Base-by-base conservation (phyloP, 1,140 invertebrate genomes). In the Neodiprion pinetum region DNA sequence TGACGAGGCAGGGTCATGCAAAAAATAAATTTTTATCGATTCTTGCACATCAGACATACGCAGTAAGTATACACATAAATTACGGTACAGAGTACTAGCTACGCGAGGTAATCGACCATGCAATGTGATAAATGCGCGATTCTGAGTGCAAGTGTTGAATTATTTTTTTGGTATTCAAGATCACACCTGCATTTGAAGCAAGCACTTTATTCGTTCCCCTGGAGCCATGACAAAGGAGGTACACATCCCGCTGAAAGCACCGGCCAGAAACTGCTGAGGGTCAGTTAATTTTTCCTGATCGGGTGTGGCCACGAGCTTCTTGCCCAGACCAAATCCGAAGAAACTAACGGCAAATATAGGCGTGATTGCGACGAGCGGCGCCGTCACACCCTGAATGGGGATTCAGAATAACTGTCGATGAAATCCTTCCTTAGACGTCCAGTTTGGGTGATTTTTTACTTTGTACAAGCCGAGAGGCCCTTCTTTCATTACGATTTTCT, bases 171-270 rank as follows among this genome's bases (percentile, higher is more conserved):
- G 17, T 21, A 21, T n/a, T 92, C 91, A 72, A 61, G 14, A 9
- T 12, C 53, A 21, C 12, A 23, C 17, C 83, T 86, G 84, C 67
- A 83, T 12, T 87, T 93, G 92, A 70, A 93, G 81, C 21, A 93
- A 82, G 82, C 93, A 94, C 80, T 94, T 94, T 49, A 94, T 93
- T 81, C 93, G 82, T 85, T 94, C 93, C 17, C 92, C 92, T 67
- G 93, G 93, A n/a, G 91, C 90, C 91, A 93, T 93, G 21, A 94
- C 90, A 9, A 87, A 86, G 28, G 93, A 92, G 8, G 92, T 92
- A 78, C 91, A 91, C 7, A 91, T 86, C 49, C 91, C 92, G 53
- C 91, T 89, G 49, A 93, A 78, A 70, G 88, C 87, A 73, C 93
- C 93, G 79, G 93, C 92, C 75, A 90, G 88, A 77, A 92, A 92